Percentiles rank a stretch among this genome's conserved stretches.
Conservation (phyloP, 2,888 invertebrate species). For the Oconnorella tubifera region DNA sequence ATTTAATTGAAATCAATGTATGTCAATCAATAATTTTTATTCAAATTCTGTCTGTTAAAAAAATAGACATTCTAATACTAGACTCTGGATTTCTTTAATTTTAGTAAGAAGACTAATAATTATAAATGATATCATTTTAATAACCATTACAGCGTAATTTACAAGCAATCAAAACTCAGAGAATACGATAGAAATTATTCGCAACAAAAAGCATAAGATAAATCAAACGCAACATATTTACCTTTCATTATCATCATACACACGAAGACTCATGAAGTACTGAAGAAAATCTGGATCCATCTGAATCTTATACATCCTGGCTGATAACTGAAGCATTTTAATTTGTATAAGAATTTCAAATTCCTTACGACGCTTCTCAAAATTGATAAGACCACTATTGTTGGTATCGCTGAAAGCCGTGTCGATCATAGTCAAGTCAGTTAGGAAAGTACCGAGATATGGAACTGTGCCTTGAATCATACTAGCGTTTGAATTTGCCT, state of each 20-base stretch:
- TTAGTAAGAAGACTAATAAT: too few relatives aligned
- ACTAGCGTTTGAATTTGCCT: neutral
- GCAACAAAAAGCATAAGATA: too few relatives aligned
- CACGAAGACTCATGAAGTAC: constrained; percentile 90
- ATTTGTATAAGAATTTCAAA: constrained; percentile 98
- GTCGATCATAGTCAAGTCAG: constrained; percentile 84
- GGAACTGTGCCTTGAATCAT: constrained; percentile 79
- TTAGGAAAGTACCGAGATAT: constrained; percentile 93
- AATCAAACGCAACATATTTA: constrained; percentile 15
- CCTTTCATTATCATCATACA: constrained; percentile 81
- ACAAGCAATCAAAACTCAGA: too few relatives aligned
- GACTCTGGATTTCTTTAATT: too few relatives aligned
- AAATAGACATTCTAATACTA: too few relatives aligned
- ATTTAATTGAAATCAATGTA: too few relatives aligned
- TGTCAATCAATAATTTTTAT: too few relatives aligned
- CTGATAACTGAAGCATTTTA: constrained; percentile 89
- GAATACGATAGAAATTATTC: too few relatives aligned
- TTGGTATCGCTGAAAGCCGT: constrained; percentile 59
- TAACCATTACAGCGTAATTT: too few relatives aligned
- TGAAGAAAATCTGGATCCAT: constrained; percentile 83
- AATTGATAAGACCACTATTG: constrained; percentile 77
- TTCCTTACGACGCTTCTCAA: constrained; percentile 95
- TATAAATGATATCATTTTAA: too few relatives aligned
- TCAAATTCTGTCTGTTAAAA: too few relatives aligned
- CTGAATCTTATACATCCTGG: constrained; percentile 86